Evolutionary conservation across 37 sponge, comb jelly and placozoan species (phyloP), one percentile per base, ranked within the genome.

Genomic region (Spongilla lacustris): DNA sequence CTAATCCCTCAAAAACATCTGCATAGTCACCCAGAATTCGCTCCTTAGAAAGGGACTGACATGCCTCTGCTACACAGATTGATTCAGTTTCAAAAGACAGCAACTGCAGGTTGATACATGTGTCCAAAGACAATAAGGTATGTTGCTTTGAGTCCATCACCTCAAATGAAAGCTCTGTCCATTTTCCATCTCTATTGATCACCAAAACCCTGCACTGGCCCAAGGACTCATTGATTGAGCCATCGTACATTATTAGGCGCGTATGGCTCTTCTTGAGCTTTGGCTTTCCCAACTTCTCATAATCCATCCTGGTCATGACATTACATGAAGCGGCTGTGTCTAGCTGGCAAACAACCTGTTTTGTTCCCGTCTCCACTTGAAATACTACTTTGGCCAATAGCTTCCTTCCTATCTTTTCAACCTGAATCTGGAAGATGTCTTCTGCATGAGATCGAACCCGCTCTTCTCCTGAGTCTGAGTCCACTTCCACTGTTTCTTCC

Each of bases 1-100:
- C 80, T 31, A 79, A 58, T 26, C 80, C 80, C 27, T 50, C 66
- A 50, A 79, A 79, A 22, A 79, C 80, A 49, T 79, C 66, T 24
- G n/a, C 23, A 79, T 48, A 79, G 29, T 79, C 50, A 3, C 48
- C 67, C 11, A 79, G 41, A n/a, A 79, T n/a, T 12, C 14, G 50
- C 50, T 72, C 73, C 17, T 13, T 29, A 29, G 73, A 33, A 11
- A 72, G 73, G 28, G 25, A 21, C 11, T 72, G 28, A 29, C 31
- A 29, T 29, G 73, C 73, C 31, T 72, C 73, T 24, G 31, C 73
- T 32, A 72, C 73, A 72, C 73, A 33, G 25, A 72, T 32, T 72
- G 73, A 72, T 32, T 72, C 73, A 1, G 30, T 72, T 32, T 72
- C 73, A 32, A 33, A 72, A 5, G 30, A 33, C 30, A 72, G 11